phyloP scores from a whole-genome alignment of 2,113 vertebrate species.

The Hemibagrus wyckioides region DNA sequence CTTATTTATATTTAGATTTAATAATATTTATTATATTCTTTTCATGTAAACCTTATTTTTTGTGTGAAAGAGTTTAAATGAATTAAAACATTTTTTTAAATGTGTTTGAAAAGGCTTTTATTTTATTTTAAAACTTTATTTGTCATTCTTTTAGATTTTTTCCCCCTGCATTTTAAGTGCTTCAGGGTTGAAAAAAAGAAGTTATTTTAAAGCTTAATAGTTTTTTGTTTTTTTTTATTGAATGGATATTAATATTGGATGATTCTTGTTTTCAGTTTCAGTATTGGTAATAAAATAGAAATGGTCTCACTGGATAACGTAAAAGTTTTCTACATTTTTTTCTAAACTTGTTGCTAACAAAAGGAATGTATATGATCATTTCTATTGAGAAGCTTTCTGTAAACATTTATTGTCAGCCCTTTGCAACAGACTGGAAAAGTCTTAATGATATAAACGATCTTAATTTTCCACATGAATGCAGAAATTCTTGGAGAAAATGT shows the following conservation, averaged over 20 bases:
- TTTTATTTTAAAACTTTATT: neutral
- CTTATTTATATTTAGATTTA: neutral
- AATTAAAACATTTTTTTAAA: too few species aligned
- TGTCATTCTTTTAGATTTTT: neutral
- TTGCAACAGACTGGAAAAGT: neutral
- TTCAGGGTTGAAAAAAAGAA: neutral
- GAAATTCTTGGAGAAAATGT: neutral
- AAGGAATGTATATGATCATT: neutral
- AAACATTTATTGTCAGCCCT: neutral
- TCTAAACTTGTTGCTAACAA: neutral
- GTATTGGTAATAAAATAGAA: neutral
- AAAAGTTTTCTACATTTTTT: neutral
- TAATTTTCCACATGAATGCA: neutral
- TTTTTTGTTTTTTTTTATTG: neutral
- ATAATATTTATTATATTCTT: neutral
- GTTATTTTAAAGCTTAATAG: neutral
- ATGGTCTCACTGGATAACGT: neutral
- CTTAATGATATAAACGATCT: neutral
- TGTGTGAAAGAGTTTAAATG: neutral
- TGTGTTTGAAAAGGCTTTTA: too few species aligned
- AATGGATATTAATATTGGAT: neutral
- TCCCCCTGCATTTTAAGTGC: neutral
- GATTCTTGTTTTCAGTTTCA: neutral
- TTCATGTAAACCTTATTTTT: neutral
- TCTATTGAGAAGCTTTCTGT: neutral